phyloP scores from a whole-genome alignment of 2,888 invertebrate species.

The Ectemnius continuus region DNA sequence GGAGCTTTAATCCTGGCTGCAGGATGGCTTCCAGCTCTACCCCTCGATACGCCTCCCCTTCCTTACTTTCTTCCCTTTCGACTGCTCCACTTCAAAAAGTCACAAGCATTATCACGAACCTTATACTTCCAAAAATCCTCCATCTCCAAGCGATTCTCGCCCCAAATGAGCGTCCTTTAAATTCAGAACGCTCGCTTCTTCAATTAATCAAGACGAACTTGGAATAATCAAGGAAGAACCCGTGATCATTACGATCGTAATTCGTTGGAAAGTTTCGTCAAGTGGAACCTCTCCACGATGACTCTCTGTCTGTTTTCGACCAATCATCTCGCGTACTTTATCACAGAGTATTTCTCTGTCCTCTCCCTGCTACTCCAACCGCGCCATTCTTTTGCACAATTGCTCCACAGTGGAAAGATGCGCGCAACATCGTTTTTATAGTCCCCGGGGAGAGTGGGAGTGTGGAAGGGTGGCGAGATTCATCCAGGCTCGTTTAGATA shows the following conservation, averaged over 20 bases:
- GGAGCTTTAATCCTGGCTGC: conserved; percentile 37
- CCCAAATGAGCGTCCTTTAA: background rate
- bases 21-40: conserved; percentile 33
- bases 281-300: background rate
- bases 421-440: conserved; percentile 57
- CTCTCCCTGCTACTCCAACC: conserved; percentile 19
- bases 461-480: conserved; percentile 56
- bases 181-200: background rate
- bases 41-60: conserved; percentile 13
- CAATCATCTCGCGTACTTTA: conserved; percentile 19
- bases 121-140: background rate
- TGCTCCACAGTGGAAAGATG: conserved; percentile 33
- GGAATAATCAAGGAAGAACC: background rate
- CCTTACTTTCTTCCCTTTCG: background rate
- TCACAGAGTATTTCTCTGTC: conserved; percentile 3
- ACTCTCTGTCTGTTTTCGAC: background rate
- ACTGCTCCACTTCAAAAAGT: background rate
- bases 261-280: background rate
- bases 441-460: conserved; percentile 47
- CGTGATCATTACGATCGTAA: too few relatives aligned
- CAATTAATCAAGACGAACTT: background rate
- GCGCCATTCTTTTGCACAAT: conserved; percentile 21
- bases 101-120: background rate
- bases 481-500: conserved; percentile 69
- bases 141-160: background rate